Conservation (phyloP, 2,113 vertebrate species). For the Sorex araneus region DNA sequence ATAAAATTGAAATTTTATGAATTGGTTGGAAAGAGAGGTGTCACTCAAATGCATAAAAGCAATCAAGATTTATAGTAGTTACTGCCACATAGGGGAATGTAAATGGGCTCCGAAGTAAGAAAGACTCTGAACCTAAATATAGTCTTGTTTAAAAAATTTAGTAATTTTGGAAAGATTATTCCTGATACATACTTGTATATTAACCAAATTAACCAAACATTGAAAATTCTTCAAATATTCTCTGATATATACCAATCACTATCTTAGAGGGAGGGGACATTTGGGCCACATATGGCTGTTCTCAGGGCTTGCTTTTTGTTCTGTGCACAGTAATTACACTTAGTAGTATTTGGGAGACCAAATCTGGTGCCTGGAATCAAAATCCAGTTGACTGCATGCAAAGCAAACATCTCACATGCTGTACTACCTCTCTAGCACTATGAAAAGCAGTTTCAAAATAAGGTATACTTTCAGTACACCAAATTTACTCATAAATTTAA, state of each 20-base stretch:
- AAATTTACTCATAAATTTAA: too few species aligned
- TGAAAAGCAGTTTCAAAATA: too few species aligned
- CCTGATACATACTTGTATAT: not conserved
- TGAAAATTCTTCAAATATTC: not conserved
- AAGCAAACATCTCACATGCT: too few species aligned
- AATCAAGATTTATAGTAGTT: conserved; percentile 24
- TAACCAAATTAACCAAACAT: conserved; percentile 25
- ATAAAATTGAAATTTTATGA: conserved; percentile 11
- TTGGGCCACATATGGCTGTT: too few species aligned
- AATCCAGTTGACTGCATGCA: too few species aligned
- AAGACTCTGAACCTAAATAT: not conserved
- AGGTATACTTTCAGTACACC: too few species aligned
- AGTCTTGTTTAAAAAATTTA: not conserved
- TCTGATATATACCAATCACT: not conserved
- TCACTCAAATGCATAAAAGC: conserved; percentile 32
- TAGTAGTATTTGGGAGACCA: too few species aligned
- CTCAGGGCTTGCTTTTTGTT: too few species aligned
- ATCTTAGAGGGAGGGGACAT: too few species aligned
- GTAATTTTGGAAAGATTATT: not conserved
- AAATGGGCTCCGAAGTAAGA: not conserved
- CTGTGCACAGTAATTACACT: too few species aligned
- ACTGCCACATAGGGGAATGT: not conserved
- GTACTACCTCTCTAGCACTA: too few species aligned
- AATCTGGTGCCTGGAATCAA: not conserved
- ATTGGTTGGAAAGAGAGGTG: not conserved